Evolutionary conservation across 2,113 vertebrate genomes (phyloP), one percentile per base, ranked within the genome.

Genomic region (Rhabdornis inornatus): DNA sequence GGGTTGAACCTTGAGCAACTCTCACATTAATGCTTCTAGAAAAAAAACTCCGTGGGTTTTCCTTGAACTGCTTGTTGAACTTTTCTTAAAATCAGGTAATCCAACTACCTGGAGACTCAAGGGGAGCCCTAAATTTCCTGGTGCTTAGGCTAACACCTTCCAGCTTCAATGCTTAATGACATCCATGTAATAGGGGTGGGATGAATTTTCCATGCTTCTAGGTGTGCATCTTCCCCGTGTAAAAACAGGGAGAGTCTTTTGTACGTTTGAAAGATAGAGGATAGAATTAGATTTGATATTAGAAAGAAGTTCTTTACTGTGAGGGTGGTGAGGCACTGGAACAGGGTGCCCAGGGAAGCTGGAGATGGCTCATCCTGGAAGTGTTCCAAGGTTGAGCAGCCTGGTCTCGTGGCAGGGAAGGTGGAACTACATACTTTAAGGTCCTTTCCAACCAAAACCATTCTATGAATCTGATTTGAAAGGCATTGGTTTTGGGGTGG

Each of bases 41-140:
- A 35, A 64, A n/a, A 45, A 39, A 12, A 17, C 0, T 2, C 17
- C 0, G 0, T 9, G 13, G 24, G 30, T n/a, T 81, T 80, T 80
- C 9, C 27, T 76, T 55, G 23, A 80, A 37, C 30, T n/a, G 16
- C 40, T 74, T 77, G 23, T 47, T 35, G n/a, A 82, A 42, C 13
- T 85, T 82, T 85, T 39, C 30, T 28, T 69, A 63, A 86, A 90
- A 77, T 47, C 47, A 39, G 28, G 14, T 12, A 49, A 66, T 33
- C 9, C 33, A 25, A 5, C 23, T 57, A 70, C 28, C 18, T 35
- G 22, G 45, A 83, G 52, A 22, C 49, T 45, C 60, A 70, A 64
- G 4, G 15, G 42, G 4, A 76, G 15, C 16, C 15, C 28, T 69
- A 33, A 76, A 61, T 45, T 59, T 66, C 37, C 33, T 40, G 9